Evolutionary conservation across 2,113 vertebrate genomes (phyloP).

Genomic region (Sus scrofa): DNA sequence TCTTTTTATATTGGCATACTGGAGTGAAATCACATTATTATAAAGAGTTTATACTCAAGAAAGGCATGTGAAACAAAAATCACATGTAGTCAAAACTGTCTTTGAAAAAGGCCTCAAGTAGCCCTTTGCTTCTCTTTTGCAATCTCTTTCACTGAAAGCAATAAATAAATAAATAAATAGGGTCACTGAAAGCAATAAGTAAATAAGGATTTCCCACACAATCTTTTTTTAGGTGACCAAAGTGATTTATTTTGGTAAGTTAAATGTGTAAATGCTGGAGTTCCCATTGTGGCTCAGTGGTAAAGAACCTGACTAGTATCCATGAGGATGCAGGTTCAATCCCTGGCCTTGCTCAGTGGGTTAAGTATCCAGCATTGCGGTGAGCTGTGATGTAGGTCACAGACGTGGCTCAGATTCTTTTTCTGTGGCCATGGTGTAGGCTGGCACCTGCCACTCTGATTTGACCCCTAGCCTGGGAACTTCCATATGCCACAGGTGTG

Average conservation of each 20-base stretch:
- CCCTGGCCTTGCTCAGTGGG: no score
- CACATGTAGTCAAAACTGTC: not conserved
- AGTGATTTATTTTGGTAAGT: not conserved
- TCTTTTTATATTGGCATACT: conserved; percentile 12
- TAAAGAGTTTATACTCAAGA: not conserved
- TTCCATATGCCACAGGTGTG: no score
- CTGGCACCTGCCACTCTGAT: no score
- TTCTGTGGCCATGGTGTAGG: no score
- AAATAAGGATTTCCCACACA: not conserved
- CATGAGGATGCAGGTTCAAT: no score
- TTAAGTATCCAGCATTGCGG: no score
- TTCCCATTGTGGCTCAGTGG: no score
- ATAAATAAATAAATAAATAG: not conserved
- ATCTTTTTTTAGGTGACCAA: not conserved
- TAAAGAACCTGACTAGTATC: no score
- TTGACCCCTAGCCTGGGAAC: no score
- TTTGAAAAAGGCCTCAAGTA: not conserved
- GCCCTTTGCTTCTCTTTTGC: not conserved
- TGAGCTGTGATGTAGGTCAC: no score
- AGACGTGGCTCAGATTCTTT: no score
- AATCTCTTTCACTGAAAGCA: not conserved
- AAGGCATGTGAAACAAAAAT: conserved; percentile 23
- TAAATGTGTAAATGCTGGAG: not conserved
- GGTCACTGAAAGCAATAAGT: not conserved
- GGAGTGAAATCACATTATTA: not conserved